Evolutionary conservation across 2,888 invertebrate genomes (phyloP).

Genomic region (Conus canariensis): DNA sequence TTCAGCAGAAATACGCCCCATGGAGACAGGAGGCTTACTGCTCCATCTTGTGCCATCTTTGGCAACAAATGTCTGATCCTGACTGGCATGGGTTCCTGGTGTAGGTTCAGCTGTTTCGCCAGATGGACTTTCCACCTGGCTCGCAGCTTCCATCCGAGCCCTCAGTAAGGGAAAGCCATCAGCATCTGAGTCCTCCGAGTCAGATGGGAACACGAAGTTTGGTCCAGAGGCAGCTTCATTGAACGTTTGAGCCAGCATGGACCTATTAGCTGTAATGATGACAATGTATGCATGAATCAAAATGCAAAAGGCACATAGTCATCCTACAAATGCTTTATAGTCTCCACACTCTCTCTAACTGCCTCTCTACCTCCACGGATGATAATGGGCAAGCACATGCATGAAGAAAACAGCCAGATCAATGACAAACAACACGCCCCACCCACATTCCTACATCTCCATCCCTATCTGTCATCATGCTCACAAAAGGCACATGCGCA

Average conservation of each 20-base stretch:
- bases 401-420: background rate
- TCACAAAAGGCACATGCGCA: background rate
- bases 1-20: background rate
- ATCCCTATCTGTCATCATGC: too few relatives aligned
- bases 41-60: constrained; percentile 10
- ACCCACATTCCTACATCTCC: too few relatives aligned
- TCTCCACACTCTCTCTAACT: too few relatives aligned
- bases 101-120: background rate
- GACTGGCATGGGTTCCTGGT: background rate
- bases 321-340: background rate
- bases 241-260: background rate
- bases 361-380: background rate
- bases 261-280: too few relatives aligned
- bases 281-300: too few relatives aligned
- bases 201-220: background rate
- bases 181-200: background rate
- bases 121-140: background rate
- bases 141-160: background rate
- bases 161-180: background rate
- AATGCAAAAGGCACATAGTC: too few relatives aligned
- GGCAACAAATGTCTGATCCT: background rate
- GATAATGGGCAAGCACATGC: too few relatives aligned
- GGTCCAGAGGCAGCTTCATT: background rate
- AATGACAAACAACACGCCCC: background rate
- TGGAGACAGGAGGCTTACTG: background rate